These are phyloP conservation scores for Pogonocichla stellata DNA, from an alignment of 2,113 vertebrate species.

Conservation along the genomic window DNA sequence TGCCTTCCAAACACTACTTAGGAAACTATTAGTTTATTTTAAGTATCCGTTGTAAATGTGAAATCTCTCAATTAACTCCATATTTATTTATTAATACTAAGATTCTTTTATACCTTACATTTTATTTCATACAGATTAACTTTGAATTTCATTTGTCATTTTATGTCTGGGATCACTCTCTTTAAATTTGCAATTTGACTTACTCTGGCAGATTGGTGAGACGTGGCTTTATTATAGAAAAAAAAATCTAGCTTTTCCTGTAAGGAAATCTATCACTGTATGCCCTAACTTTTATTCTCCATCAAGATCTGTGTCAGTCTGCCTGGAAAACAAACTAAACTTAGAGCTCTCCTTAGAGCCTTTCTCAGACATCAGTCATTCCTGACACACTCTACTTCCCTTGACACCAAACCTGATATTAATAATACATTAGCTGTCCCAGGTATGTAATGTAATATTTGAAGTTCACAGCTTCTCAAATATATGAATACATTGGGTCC, in stretches of 20 bases:
- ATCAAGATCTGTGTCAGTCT: background rate
- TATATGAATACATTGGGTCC: background rate
- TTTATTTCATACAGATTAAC: background rate
- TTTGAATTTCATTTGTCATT: background rate
- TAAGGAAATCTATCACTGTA: background rate
- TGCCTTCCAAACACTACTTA: background rate
- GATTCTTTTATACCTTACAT: background rate
- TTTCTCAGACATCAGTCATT: background rate
- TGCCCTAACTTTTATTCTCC: background rate
- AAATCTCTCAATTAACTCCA: background rate
- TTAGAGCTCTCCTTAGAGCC: background rate
- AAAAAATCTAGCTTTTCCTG: background rate
- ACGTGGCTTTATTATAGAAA: background rate
- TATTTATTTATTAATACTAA: background rate
- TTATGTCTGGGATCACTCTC: background rate
- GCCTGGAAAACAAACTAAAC: background rate
- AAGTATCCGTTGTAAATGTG: background rate
- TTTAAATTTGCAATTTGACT: background rate
- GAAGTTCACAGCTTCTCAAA: background rate
- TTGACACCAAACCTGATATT: background rate
- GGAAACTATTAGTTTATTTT: background rate
- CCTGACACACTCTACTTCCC: background rate
- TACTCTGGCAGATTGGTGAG: background rate
- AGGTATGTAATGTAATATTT: background rate
- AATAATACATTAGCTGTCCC: background rate